A percentile compares a stretch with the other conserved stretches of the same genome.
phyloP scores from a whole-genome alignment of 2,888 invertebrate genomes.

The Patella ulyssiponensis region DNA sequence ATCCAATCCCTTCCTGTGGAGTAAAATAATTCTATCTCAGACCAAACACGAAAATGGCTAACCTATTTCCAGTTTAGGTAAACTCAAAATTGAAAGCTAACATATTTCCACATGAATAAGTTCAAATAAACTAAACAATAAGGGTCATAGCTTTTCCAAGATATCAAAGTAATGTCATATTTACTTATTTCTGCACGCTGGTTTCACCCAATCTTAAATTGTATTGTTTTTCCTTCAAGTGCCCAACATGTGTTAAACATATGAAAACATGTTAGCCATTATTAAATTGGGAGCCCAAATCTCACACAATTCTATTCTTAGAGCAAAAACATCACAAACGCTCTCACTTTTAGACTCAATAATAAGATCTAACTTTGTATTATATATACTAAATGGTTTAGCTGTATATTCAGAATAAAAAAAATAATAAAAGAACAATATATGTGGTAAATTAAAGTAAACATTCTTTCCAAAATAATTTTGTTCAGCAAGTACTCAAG shows the following conservation, averaged over 20 bases:
- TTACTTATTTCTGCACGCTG: slow-evolving; percentile 9
- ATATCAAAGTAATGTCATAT: slow-evolving; percentile 13
- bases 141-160: slow-evolving; percentile 3
- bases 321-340: neutral
- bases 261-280: slow-evolving; percentile 11
- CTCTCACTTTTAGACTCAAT: too few relatives aligned
- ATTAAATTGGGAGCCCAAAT: slow-evolving; percentile 1
- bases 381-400: too few relatives aligned
- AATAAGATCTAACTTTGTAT: too few relatives aligned
- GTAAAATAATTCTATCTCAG: neutral
- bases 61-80: neutral
- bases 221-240: slow-evolving; percentile 13
- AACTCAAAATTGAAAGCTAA: slow-evolving; percentile 5
- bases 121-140: slow-evolving; percentile 10
- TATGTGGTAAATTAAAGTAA: too few relatives aligned
- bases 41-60: neutral
- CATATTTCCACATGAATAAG: slow-evolving; percentile 13
- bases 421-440: too few relatives aligned
- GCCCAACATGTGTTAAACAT: slow-evolving; percentile 12
- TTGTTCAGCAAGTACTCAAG: too few relatives aligned
- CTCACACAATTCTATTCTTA: slow-evolving; percentile 13
- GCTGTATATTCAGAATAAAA: too few relatives aligned
- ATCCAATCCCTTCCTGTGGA: neutral
- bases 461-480: too few relatives aligned
- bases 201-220: slow-evolving; percentile 13